phyloP scores from a whole-genome alignment of 2,113 vertebrate genomes.

The Butorides virescens region DNA sequence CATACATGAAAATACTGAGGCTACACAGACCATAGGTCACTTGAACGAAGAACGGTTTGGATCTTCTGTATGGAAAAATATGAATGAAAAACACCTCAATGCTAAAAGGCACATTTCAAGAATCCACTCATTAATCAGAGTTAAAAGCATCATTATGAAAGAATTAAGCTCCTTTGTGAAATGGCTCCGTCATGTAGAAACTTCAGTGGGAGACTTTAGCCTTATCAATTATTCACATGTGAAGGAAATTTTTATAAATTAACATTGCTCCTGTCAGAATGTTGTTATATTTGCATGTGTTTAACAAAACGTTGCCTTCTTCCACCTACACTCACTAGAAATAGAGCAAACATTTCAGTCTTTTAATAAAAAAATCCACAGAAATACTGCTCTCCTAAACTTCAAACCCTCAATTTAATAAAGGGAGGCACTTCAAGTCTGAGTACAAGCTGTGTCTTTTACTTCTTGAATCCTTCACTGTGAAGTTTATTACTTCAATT shows the following conservation, averaged over 20 bases:
- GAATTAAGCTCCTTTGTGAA: not conserved
- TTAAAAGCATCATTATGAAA: constrained; percentile 16
- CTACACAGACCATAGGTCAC: not conserved
- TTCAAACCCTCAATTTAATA: constrained; percentile 5
- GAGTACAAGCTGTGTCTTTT: not conserved
- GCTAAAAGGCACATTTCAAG: not conserved
- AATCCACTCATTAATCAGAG: not conserved
- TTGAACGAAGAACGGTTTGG: not conserved
- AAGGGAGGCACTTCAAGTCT: not conserved
- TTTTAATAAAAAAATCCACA: not conserved
- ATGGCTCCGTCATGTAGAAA: not conserved
- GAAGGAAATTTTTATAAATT: constrained; percentile 26
- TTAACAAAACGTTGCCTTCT: constrained; percentile 27
- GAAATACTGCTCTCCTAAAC: not conserved
- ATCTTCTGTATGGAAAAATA: not conserved
- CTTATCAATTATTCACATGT: not conserved
- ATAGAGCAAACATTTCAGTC: constrained; percentile 9
- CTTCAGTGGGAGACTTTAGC: not conserved
- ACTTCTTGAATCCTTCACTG: not conserved
- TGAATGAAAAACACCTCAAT: not conserved
- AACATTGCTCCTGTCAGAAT: constrained; percentile 1
- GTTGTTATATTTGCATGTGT: constrained; percentile 10
- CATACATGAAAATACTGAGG: not conserved
- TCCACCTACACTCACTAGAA: constrained; percentile 22
- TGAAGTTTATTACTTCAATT: constrained; percentile 45